A percentile compares a stretch with the other conserved stretches of the same genome.
phyloP scores from a whole-genome alignment of 1,140 invertebrate species.

The Rhagoletis zephyria region DNA sequence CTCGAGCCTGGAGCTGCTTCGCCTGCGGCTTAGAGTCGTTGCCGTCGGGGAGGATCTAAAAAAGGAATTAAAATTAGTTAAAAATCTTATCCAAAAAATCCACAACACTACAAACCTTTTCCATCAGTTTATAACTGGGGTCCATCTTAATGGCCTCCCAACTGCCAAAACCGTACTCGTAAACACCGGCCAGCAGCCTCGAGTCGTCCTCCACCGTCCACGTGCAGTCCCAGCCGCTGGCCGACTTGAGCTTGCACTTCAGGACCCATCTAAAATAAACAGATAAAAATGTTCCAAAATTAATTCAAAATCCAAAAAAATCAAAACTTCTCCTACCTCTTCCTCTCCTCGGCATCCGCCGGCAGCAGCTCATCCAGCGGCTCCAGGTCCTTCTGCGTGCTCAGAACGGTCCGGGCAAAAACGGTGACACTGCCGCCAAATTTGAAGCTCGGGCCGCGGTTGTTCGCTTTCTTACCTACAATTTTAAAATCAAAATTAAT shows the following conservation, averaged over 20 bases:
- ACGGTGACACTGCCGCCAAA: slow-evolving; percentile 96
- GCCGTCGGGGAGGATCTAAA: no score
- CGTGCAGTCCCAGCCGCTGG: slow-evolving; percentile 93
- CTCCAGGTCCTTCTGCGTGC: slow-evolving; percentile 90
- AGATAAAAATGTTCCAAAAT: no score
- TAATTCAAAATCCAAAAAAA: no score
- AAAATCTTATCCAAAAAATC: no score
- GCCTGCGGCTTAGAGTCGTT: slow-evolving; percentile 94
- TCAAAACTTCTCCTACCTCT: no score
- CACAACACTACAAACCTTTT: slow-evolving; percentile 94
- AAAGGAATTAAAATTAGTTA: no score
- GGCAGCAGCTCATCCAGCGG: slow-evolving; percentile 89
- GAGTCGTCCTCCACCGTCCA: slow-evolving; percentile 92
- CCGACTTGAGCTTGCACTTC: no score
- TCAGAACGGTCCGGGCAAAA: slow-evolving; percentile 92
- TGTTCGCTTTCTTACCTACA: no score
- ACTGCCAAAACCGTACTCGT: slow-evolving; percentile 96
- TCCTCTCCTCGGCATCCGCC: slow-evolving; percentile 82
- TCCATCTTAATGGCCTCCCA: slow-evolving; percentile 99
- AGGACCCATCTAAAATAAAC: no score
- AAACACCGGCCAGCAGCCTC: slow-evolving; percentile 89
- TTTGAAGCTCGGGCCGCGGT: no score
- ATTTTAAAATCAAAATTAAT: slow-evolving; percentile 83
- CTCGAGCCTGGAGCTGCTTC: slow-evolving; percentile 91
- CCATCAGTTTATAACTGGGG: slow-evolving; percentile 86